phyloP scores from a whole-genome alignment of 1,140 invertebrate species.

The Camponotus floridanus region DNA sequence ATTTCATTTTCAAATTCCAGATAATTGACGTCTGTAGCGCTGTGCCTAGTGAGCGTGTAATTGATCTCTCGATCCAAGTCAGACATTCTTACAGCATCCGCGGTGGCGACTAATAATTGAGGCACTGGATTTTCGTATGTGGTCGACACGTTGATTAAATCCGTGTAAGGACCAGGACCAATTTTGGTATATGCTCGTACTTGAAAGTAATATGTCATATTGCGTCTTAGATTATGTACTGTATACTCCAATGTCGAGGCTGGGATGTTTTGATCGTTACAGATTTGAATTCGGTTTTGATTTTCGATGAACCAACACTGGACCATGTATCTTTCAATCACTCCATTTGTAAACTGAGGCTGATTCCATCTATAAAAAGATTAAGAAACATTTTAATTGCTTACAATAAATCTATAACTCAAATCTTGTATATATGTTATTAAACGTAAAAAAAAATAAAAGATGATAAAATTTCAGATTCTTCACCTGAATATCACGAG shows the following conservation, averaged over 20 bases:
- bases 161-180: slow-evolving; percentile 90
- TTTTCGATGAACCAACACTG: slow-evolving; percentile 88
- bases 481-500: slow-evolving; percentile 86
- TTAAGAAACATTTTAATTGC: slow-evolving; percentile 1
- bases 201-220: slow-evolving; percentile 92
- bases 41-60: slow-evolving; percentile 87
- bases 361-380: slow-evolving; percentile 90
- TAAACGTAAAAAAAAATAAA: neutral
- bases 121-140: slow-evolving; percentile 91
- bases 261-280: slow-evolving; percentile 74
- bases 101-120: slow-evolving; percentile 90
- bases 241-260: slow-evolving; percentile 86
- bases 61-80: slow-evolving; percentile 90
- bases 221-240: slow-evolving; percentile 87
- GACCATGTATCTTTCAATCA: slow-evolving; percentile 91
- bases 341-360: slow-evolving; percentile 91
- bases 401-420: neutral
- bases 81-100: slow-evolving; percentile 90
- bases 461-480: neutral
- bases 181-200: slow-evolving; percentile 93
- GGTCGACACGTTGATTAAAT: slow-evolving; percentile 88
- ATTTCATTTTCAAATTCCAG: slow-evolving; percentile 90
- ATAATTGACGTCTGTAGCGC: slow-evolving; percentile 89
- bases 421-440: neutral
- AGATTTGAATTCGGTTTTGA: slow-evolving; percentile 76